Percentiles rank a stretch among this genome's conserved stretches.
Conservation (phyloP, 2,888 invertebrate species). For the Argynnis bischoffii region DNA sequence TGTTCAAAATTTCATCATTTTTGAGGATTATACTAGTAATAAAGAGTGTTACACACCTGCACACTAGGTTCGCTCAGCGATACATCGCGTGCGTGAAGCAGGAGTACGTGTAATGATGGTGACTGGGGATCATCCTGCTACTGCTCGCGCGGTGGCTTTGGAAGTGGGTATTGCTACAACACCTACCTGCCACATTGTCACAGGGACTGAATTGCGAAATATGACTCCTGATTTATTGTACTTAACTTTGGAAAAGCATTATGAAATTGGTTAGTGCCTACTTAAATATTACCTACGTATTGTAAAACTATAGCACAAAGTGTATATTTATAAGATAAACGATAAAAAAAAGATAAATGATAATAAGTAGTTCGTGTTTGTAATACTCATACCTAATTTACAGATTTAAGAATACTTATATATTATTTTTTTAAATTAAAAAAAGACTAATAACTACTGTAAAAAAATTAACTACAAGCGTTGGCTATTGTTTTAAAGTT, state of each 20-base stretch:
- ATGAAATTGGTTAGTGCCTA: constrained; percentile 63
- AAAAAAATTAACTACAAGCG: too few relatives aligned
- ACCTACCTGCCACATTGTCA: constrained; percentile 78
- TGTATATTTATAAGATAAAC: background rate
- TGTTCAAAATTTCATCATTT: too few relatives aligned
- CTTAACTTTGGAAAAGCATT: constrained; percentile 66
- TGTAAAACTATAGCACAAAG: background rate
- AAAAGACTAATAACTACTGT: too few relatives aligned
- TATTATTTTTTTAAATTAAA: too few relatives aligned
- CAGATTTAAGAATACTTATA: too few relatives aligned
- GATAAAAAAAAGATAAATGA: too few relatives aligned
- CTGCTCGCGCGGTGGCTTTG: constrained; percentile 88
- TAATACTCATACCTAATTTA: too few relatives aligned
- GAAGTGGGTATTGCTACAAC: constrained; percentile 88
- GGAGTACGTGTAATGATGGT: constrained; percentile 92
- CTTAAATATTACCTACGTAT: background rate
- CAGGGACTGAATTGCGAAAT: constrained; percentile 80
- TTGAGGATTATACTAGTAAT: too few relatives aligned
- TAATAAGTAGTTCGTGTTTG: too few relatives aligned
- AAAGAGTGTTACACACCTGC: too few relatives aligned
- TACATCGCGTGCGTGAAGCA: constrained; percentile 86
- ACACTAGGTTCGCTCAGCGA: constrained; percentile 75
- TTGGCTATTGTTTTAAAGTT: too few relatives aligned
- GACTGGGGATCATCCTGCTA: constrained; percentile 92
- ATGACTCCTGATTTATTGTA: constrained; percentile 82